Evolutionary conservation across 2,113 vertebrate genomes (phyloP).

Genomic region (Chunga burmeisteri): DNA sequence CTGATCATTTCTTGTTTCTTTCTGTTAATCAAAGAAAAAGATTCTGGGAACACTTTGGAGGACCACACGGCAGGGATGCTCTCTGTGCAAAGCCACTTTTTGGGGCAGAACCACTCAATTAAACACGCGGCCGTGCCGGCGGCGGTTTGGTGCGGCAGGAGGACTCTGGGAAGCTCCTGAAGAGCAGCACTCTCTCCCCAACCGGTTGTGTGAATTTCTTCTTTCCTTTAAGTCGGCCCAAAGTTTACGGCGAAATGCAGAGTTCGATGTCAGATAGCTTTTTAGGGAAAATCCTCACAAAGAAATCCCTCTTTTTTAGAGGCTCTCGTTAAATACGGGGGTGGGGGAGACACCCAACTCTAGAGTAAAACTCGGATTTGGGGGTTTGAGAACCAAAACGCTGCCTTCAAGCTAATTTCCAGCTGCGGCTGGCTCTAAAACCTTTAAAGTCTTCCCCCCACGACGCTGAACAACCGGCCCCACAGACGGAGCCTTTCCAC

Average conservation of each 20-base stretch:
- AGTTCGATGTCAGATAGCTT: accelerated
- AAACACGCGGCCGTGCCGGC: not conserved
- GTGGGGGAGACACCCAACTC: not conserved
- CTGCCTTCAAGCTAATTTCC: not conserved
- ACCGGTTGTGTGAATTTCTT: not conserved
- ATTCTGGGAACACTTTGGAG: not conserved
- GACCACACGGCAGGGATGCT: not conserved
- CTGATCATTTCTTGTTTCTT: not conserved
- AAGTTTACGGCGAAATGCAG: not conserved
- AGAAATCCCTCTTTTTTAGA: not conserved
- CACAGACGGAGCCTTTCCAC: no score
- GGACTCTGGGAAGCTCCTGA: not conserved
- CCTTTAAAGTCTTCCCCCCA: accelerated
- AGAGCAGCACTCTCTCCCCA: not conserved
- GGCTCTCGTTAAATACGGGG: not conserved
- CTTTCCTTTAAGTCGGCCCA: not conserved
- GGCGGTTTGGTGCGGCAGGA: accelerated
- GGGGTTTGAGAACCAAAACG: not conserved
- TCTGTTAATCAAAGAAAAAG: not conserved
- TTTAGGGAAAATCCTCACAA: not conserved
- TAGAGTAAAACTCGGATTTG: not conserved
- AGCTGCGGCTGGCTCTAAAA: not conserved
- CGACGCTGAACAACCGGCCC: not conserved
- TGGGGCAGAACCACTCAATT: not conserved
- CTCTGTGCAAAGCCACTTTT: not conserved